Evolutionary conservation across 2,113 vertebrate species (phyloP).

Genomic region (Oreotrochilus melanogaster): DNA sequence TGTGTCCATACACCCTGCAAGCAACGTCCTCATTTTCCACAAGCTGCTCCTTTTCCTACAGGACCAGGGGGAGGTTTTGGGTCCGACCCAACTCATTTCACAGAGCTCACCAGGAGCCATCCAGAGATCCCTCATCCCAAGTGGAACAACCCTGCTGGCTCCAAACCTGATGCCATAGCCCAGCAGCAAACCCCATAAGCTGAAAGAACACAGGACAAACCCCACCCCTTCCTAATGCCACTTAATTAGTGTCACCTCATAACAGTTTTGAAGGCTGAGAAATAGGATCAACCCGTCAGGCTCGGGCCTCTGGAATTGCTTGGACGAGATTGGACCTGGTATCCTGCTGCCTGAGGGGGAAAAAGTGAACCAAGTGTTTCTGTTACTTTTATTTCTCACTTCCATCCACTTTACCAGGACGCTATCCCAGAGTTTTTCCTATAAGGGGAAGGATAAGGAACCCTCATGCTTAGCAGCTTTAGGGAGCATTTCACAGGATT

Average conservation of each 20-base stretch:
- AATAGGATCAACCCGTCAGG: neutral
- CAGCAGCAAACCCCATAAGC: neutral
- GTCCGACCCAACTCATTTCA: neutral
- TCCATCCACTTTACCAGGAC: no score
- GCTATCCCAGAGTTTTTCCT: neutral
- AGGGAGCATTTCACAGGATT: rapidly evolving
- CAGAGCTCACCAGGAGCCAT: neutral
- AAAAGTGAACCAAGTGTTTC: rapidly evolving
- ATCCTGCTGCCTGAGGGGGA: neutral
- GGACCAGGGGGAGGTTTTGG: neutral
- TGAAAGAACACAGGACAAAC: neutral
- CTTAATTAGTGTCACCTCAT: neutral
- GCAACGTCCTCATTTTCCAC: neutral
- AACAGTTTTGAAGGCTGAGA: neutral
- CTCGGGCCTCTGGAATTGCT: neutral
- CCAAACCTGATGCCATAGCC: neutral
- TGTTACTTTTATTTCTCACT: neutral
- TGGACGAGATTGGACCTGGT: neutral
- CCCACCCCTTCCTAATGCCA: neutral
- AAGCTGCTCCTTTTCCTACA: neutral
- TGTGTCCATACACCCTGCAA: neutral
- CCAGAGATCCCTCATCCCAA: neutral
- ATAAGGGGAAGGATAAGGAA: neutral
- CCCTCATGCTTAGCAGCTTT: rapidly evolving
- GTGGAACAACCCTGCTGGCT: rapidly evolving